A percentile compares a stretch with the other conserved stretches of the same genome.
These are phyloP conservation scores for Dendrophyllia cribrosa DNA, from an alignment of 64 coral and sea anemone genomes.

Conservation along the genomic window DNA sequence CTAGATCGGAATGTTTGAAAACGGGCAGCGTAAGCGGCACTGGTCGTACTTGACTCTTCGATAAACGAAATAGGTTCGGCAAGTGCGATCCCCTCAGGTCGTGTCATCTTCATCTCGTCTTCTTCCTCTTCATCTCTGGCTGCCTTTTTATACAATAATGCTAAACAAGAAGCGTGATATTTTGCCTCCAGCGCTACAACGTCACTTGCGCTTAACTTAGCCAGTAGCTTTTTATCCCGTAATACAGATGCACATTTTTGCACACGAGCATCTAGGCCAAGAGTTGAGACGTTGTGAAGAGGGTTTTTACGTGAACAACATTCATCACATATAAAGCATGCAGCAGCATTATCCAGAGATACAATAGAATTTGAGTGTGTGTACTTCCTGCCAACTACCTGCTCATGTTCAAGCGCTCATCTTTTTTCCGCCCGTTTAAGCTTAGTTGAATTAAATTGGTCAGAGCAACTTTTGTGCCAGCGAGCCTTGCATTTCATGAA, in stretches of 20 bases:
- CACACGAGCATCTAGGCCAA: constrained; percentile 65
- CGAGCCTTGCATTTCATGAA: constrained; percentile 24
- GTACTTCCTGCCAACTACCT: constrained; percentile 60
- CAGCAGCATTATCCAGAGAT: constrained; percentile 10
- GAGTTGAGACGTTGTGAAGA: constrained; percentile 74
- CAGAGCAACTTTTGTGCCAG: constrained; percentile 65
- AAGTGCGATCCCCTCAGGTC: constrained; percentile 66
- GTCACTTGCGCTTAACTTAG: constrained; percentile 74
- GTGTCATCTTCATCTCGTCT: constrained; percentile 9
- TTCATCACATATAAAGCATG: constrained; percentile 77
- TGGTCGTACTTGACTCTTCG: constrained; percentile 58
- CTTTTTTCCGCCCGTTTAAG: constrained; percentile 59
- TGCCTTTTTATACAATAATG: constrained; percentile 67
- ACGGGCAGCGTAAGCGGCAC: constrained; percentile 55
- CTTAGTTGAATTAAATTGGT: constrained; percentile 59
- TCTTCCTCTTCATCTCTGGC: constrained; percentile 46
- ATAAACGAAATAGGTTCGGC: constrained; percentile 68
- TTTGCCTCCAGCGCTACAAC: constrained; percentile 68
- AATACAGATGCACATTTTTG: constrained; percentile 62
- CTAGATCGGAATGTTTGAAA: constrained; percentile 69
- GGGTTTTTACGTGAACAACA: constrained; percentile 23
- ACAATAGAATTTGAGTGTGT: constrained; percentile 40
- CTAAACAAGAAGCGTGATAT: constrained; percentile 69
- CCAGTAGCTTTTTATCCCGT: constrained; percentile 73
- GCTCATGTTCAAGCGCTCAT: constrained; percentile 47